phyloP scores from a whole-genome alignment of 1,140 invertebrate genomes.

The Ptiloglossa arizonensis region DNA sequence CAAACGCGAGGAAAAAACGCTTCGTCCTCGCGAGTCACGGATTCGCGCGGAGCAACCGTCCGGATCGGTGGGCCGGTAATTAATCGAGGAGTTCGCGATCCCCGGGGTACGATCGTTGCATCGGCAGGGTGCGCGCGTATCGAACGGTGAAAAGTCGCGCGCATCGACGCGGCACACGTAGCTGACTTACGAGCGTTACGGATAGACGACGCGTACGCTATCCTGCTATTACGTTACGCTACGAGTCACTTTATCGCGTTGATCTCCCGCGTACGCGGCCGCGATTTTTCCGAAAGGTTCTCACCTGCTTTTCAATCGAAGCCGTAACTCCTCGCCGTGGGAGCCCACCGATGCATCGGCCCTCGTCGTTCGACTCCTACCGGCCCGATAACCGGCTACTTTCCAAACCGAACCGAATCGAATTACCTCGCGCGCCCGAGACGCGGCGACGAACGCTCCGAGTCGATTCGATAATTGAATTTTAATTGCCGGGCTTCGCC shows the following conservation, averaged over 20 bases:
- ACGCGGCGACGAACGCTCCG: neutral
- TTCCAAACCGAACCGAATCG: conserved; percentile 32
- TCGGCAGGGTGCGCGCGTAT: neutral
- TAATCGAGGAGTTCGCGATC: conserved; percentile 16
- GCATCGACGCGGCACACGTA: conserved; percentile 11
- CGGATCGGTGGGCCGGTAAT: conserved; percentile 11
- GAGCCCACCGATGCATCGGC: neutral
- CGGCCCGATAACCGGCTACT: conserved; percentile 30
- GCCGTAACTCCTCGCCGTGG: conserved; percentile 37
- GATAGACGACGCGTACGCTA: conserved; percentile 1
- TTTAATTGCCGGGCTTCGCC: conserved; percentile 23
- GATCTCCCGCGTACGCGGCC: conserved; percentile 30
- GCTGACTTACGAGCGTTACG: conserved; percentile 2
- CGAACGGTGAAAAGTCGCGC: conserved; percentile 21
- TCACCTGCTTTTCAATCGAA: conserved; percentile 41
- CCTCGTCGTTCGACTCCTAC: conserved; percentile 25
- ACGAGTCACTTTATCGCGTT: conserved; percentile 45
- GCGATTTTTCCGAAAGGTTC: conserved; percentile 27
- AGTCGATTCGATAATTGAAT: conserved; percentile 35
- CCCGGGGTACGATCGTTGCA: conserved; percentile 22
- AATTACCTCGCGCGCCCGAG: conserved; percentile 9
- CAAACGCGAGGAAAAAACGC: too few species aligned
- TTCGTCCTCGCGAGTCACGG: too few species aligned
- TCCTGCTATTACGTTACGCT: conserved; percentile 41
- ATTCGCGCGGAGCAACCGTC: too few species aligned